Conservation (phyloP, 2,113 vertebrate species). For the Calidris pygmaea region DNA sequence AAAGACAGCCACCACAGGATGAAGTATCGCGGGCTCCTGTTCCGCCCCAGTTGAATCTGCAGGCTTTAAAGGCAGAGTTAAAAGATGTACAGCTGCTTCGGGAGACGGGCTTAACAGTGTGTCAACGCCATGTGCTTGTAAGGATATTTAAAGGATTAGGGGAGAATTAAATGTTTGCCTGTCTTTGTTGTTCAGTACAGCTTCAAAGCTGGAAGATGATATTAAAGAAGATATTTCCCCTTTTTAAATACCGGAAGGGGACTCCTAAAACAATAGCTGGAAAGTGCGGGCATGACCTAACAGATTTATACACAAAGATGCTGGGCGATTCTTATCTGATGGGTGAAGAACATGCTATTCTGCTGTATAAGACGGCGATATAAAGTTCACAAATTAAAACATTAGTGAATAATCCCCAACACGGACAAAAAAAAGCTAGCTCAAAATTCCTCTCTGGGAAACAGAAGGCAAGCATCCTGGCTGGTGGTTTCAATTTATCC, state of each 20-base stretch:
- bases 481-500: not conserved
- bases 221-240: constrained; percentile 32
- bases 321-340: not conserved
- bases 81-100: constrained; percentile 31
- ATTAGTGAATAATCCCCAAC: not conserved
- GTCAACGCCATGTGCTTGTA: not conserved
- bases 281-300: constrained; percentile 1
- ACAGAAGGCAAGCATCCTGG: not conserved
- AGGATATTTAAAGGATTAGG: constrained; percentile 56
- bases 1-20: not conserved
- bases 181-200: constrained; percentile 26
- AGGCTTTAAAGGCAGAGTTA: constrained; percentile 33
- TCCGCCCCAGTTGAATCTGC: not conserved
- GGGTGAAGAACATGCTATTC: not conserved
- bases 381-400: not conserved
- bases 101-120: not conserved
- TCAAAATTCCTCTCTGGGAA: not conserved
- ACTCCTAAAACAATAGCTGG: constrained; percentile 36
- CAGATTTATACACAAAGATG: constrained; percentile 32
- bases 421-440: not conserved
- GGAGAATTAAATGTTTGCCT: constrained; percentile 56
- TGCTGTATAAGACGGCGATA: not conserved
- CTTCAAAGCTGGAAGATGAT: constrained; percentile 48
- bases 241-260: constrained; percentile 30
- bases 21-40: not conserved